These are phyloP conservation scores for Gallinago media DNA, from an alignment of 2,113 vertebrate genomes.

Conservation along the genomic window DNA sequence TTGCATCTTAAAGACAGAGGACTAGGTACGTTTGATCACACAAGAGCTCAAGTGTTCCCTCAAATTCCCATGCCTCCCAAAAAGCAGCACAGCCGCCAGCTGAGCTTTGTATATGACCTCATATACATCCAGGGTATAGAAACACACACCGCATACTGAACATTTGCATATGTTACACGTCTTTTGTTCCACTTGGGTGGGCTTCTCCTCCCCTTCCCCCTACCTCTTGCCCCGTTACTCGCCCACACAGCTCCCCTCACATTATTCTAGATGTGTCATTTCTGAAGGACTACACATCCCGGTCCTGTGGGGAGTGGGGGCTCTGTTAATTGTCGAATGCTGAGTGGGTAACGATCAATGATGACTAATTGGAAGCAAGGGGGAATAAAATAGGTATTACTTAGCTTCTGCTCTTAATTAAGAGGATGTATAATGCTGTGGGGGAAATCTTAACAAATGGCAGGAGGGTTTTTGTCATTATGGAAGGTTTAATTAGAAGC, in stretches of 20 bases:
- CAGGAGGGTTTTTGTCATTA: conserved; percentile 68
- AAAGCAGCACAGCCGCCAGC: background rate
- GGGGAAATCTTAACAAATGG: conserved; percentile 70
- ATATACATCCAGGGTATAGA: background rate
- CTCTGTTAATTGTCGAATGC: conserved; percentile 64
- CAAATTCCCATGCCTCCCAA: conserved; percentile 3
- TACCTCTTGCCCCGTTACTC: background rate
- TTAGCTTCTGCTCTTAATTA: conserved; percentile 77
- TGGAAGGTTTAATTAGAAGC: conserved; percentile 57
- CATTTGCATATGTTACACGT: conserved; percentile 32
- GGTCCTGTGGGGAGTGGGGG: background rate
- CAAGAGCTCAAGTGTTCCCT: background rate
- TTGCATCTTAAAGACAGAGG: background rate
- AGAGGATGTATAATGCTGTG: conserved; percentile 47
- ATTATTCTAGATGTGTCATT: background rate
- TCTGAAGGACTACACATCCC: background rate
- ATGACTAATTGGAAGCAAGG: conserved; percentile 72
- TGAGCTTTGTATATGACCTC: conserved; percentile 40
- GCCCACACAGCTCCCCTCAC: background rate
- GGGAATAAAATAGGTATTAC: conserved; percentile 69
- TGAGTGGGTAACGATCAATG: conserved; percentile 69
- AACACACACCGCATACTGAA: background rate
- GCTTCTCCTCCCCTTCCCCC: background rate
- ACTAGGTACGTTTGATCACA: background rate
- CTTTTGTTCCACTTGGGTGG: conserved; percentile 52